Percentiles rank a stretch among this genome's conserved stretches.
phyloP scores from a whole-genome alignment of 1,140 invertebrate genomes.

The Copidosoma floridanum region DNA sequence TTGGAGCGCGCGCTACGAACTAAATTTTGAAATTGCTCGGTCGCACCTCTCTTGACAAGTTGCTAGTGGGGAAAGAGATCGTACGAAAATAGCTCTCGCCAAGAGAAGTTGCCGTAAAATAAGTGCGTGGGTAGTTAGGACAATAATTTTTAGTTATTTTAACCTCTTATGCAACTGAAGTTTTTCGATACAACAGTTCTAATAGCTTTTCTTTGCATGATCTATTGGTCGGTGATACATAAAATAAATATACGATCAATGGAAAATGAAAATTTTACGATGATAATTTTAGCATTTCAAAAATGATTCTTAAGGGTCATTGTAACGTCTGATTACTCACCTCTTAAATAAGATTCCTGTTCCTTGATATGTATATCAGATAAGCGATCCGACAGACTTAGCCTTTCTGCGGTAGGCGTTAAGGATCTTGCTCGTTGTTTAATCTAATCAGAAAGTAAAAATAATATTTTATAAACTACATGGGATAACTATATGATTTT shows the following conservation, averaged over 20 bases:
- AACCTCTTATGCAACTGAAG: constrained; percentile 9
- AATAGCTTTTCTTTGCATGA: too few relatives aligned
- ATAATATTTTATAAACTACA: too few relatives aligned
- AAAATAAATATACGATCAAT: too few relatives aligned
- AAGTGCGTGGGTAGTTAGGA: constrained; percentile 23
- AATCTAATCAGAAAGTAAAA: too few relatives aligned
- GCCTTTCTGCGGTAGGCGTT: constrained; percentile 16
- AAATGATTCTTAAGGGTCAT: too few relatives aligned
- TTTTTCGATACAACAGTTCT: too few relatives aligned
- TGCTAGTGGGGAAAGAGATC: constrained; percentile 13
- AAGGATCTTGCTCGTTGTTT: constrained; percentile 19
- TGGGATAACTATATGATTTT: too few relatives aligned
- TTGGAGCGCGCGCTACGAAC: constrained; percentile 19
- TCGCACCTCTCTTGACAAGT: not conserved
- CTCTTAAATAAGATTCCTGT: constrained; percentile 18
- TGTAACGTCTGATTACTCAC: constrained; percentile 7
- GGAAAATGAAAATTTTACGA: too few relatives aligned
- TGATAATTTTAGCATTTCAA: too few relatives aligned
- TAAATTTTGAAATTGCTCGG: constrained; percentile 28
- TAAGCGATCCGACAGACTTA: constrained; percentile 14
- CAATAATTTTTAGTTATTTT: constrained; percentile 27
- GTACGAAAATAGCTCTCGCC: constrained; percentile 41
- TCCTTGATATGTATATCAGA: constrained; percentile 21
- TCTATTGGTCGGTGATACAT: too few relatives aligned
- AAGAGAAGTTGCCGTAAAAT: constrained; percentile 26